Evolutionary conservation across 2,797 vertebrate species (phyloP).

Genomic region (Sebastes baramenuke): DNA sequence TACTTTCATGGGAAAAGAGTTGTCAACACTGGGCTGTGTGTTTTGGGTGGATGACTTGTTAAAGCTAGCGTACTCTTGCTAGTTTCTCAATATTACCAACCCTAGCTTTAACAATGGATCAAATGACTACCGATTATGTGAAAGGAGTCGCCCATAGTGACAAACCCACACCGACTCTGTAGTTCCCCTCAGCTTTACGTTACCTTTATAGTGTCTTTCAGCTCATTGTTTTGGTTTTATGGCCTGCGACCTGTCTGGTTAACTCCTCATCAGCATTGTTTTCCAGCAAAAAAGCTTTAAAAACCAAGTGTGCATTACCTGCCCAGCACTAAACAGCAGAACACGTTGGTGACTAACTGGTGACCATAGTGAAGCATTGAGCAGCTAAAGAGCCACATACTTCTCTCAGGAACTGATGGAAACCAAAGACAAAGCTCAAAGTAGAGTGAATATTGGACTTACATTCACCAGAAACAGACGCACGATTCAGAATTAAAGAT

Average conservation of each 20-base stretch:
- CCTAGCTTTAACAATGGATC: background rate
- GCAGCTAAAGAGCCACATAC: background rate
- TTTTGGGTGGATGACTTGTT: background rate
- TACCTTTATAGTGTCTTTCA: background rate
- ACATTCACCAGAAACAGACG: background rate
- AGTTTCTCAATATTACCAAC: background rate
- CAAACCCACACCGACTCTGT: background rate
- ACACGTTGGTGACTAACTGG: background rate
- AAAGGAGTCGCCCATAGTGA: background rate
- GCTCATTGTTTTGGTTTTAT: background rate
- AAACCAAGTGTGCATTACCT: background rate
- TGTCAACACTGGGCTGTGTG: background rate
- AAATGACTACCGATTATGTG: background rate
- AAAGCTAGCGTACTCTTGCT: background rate
- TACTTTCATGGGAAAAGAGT: background rate
- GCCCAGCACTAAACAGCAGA: background rate
- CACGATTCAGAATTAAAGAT: background rate
- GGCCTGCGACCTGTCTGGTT: background rate
- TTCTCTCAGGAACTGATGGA: background rate
- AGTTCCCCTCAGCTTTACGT: background rate
- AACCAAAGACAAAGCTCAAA: slow-evolving; percentile 2
- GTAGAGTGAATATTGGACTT: background rate
- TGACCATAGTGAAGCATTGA: background rate
- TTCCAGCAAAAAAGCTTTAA: background rate
- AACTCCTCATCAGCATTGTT: background rate